A percentile compares a stretch with the other conserved stretches of the same genome.
Conservation (phyloP, 1,140 invertebrate genomes). For the Aphidius ervi region DNA sequence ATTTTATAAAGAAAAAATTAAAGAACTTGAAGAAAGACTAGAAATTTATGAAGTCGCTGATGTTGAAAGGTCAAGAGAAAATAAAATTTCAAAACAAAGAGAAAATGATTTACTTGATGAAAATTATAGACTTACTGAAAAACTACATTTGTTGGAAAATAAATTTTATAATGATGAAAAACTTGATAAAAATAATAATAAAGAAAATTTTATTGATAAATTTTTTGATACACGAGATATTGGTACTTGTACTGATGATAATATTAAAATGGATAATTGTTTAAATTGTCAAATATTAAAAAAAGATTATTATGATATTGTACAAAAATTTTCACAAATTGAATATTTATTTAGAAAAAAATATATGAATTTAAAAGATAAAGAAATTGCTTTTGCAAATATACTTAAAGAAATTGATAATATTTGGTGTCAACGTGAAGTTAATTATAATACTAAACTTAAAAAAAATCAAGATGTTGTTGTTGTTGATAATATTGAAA, state of each 20-base stretch:
- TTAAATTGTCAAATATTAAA: slow-evolving; percentile 24
- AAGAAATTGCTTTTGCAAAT: slow-evolving; percentile 48
- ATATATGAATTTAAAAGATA: slow-evolving; percentile 45
- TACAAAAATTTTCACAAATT: slow-evolving; percentile 24
- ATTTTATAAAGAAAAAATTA: slow-evolving; percentile 33
- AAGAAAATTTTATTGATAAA: background rate
- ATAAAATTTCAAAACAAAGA: slow-evolving; percentile 31
- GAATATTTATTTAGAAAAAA: slow-evolving; percentile 33
- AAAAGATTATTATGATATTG: slow-evolving; percentile 27
- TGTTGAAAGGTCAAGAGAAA: slow-evolving; percentile 24
- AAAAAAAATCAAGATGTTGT: slow-evolving; percentile 24
- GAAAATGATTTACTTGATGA: slow-evolving; percentile 41
- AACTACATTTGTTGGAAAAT: slow-evolving; percentile 35
- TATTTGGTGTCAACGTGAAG: slow-evolving; percentile 49
- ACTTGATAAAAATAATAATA: slow-evolving; percentile 14
- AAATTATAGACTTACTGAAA: slow-evolving; percentile 38
- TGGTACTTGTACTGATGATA: slow-evolving; percentile 13
- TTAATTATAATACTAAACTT: slow-evolving; percentile 38
- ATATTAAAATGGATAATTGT: slow-evolving; percentile 17
- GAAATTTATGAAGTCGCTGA: slow-evolving; percentile 28
- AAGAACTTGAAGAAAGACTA: slow-evolving; percentile 39
- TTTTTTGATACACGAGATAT: background rate
- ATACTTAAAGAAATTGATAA: slow-evolving; percentile 49
- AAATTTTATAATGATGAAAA: slow-evolving; percentile 25
- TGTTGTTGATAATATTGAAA: slow-evolving; percentile 17